Evolutionary conservation across 2,113 vertebrate species (phyloP).

Genomic region (Ondatra zibethicus): DNA sequence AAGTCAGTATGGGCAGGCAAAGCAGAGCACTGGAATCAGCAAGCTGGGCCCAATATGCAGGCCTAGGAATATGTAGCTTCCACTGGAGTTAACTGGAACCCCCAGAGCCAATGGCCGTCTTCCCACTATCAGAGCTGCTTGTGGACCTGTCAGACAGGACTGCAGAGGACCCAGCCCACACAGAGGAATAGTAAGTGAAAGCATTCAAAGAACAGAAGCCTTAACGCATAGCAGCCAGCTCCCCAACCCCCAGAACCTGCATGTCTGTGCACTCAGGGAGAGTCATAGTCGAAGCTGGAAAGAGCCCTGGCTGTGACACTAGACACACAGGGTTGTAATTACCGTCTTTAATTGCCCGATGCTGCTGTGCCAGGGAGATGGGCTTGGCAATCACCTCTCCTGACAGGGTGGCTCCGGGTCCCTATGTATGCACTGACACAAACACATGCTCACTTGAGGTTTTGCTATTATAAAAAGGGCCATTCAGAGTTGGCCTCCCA

Average conservation of each 20-base stretch:
- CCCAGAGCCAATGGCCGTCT: background rate
- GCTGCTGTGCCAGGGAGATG: slow-evolving; percentile 50
- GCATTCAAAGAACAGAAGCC: background rate
- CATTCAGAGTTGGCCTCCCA: slow-evolving; percentile 39
- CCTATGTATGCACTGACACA: slow-evolving; percentile 44
- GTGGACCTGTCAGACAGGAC: background rate
- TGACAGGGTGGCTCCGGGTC: slow-evolving; percentile 55
- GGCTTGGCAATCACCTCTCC: slow-evolving; percentile 55
- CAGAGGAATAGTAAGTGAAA: background rate
- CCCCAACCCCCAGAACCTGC: background rate
- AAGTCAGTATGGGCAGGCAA: background rate
- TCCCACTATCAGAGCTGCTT: background rate
- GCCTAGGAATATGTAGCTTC: accelerated
- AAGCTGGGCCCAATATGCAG: background rate
- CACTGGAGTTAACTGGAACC: background rate
- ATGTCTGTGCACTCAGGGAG: background rate
- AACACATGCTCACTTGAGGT: slow-evolving; percentile 38
- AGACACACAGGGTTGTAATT: slow-evolving; percentile 59
- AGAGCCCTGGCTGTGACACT: slow-evolving; percentile 65
- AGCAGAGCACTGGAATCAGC: background rate
- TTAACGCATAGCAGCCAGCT: background rate
- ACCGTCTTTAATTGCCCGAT: slow-evolving; percentile 64
- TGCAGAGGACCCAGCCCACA: background rate
- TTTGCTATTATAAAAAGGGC: slow-evolving; percentile 26
- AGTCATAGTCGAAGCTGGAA: background rate